Base-by-base conservation (phyloP, 1,140 invertebrate species). In the Pseudomyrmex flavicornis region DNA sequence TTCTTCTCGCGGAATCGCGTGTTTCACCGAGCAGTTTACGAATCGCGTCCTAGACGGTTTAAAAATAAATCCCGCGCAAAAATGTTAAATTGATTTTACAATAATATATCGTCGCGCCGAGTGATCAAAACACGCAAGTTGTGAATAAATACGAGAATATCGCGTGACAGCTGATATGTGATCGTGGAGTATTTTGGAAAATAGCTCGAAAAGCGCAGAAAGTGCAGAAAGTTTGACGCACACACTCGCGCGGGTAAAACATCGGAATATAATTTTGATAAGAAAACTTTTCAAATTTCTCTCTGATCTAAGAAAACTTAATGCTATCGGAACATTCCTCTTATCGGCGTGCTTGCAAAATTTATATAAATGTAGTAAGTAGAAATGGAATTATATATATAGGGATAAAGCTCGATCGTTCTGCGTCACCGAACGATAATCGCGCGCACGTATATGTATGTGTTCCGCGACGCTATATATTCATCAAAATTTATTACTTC, bases 1-100 rank as follows among this genome's bases (percentile, higher is more conserved):
- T 48, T 59, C 58, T 5, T 52, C 35, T 35, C 35, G 35, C 35
- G 5, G 35, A 35, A 35, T 35, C 35, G 35, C 35, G 35, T 35
- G 35, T 35, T 35, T 35, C 7, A 5, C 35, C 4, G 10, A 46
- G 2, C n/a, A 35, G 3, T 48, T n/a, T 46, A 46, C 59, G n/a
- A 17, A 63, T 75, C 69, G 46, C 48, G 20, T 13, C 35, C 20
- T 26, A n/a, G 48, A 72, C 44, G n/a, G 35, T 9, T 15, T 17
- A 17, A 50, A 48, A 65, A 48, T 50, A 68, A 56, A 10, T 35
- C 17, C 56, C 35, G n/a, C 15, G 35, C 17, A 70, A 46, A 35
- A 35, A 72, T 72, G 17, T 50, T 80, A 20, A 56, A 70, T 58
- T 13, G 17, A 8, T 56, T 79, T 79, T 17, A 7, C 13, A 12